Evolutionary conservation across 1,140 invertebrate species (phyloP), one percentile per base, ranked within the genome.

Genomic region (Drosophila virilis): DNA sequence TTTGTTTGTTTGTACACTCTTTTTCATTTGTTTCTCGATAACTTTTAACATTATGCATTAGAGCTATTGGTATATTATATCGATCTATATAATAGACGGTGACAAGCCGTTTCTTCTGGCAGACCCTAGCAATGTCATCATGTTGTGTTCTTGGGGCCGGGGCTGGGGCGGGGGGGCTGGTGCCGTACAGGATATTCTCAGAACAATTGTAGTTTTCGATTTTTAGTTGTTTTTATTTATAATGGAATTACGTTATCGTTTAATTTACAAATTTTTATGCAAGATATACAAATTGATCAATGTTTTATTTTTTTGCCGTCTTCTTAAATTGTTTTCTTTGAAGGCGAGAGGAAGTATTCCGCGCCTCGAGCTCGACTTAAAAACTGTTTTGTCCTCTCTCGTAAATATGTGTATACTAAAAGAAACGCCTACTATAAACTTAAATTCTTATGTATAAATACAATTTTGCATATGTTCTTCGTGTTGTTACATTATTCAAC

Each of bases 371-470:
- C 48, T 58, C 48, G 42, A 59, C 70, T 54, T 73, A 67, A 61
- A 68, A 68, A 68, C 50, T 51, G 62, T 66, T 66, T 38, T 67
- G 55, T 58, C 40, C 64, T 65, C 52, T 60, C 68, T 78, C 66
- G 76, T 80, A 57, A 82, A 28, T 4, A 67, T 58, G 35, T 72
- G 67, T 69, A 77, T 66, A 72, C 71, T 83, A 74, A 89, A 83
- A 66, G 76, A 88, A 88, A 89, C 84, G 69, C 76, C 77, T 88
- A 83, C 80, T 71, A 73, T 85, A 88, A 80, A 88, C 83, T 89
- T 88, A 88, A 89, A 89, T 61, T 83, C 84, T 83, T 77, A 89
- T 72, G 73, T 83, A 80, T 88, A 89, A 89, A 88, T 88, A 83
- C 79, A 88, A 71, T 59, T 83, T 79, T 67, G 68, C 80, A 74